Base-by-base conservation (phyloP, 2,888 invertebrate genomes). In the Caenorhabditis zanzibari region DNA sequence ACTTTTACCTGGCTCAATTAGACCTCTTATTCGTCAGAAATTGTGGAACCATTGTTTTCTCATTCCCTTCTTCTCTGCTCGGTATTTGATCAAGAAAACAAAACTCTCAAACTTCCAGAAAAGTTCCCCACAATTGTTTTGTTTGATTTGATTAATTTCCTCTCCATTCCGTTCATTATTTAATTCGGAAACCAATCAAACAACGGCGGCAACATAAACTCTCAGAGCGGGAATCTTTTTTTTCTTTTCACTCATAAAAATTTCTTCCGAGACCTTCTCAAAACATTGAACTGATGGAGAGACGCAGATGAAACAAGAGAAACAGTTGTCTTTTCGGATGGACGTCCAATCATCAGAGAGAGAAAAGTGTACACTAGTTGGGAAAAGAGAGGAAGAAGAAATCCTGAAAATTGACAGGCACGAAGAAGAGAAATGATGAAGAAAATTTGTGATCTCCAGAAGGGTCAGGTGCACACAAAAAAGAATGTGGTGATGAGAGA, bases 401-500 rank as follows among this genome's bases (percentile, higher is more conserved):
- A 68, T 38, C 54, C 28, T 38, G 54, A 68, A 68, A 54, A 54
- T 35, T 68, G 68, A 68, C 68, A 54, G 35, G 32, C 49, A 52
- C 66, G 32, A 16, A 19, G 32, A 35, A 26, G 35, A 66, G 32
- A 28, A n/a, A 66, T 54, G 68, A 68, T 68, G 68, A 54, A 49
- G 71, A 59, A 59, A 49, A 59, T 49, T 47, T 61, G 58, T 72
- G 72, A 72, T 59, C 61, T 63, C 49, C 68, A 68, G 68, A 54
- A 68, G 73, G 73, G 73, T 73, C 73, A 73, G 73, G 73, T 73
- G 73, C 73, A 72, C 72, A 73, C 52, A 38, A 41, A 61, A n/a
- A 52, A 35, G n/a, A 49, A n/a, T 26, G 44, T 6, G 38, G 26
- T 14, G 24, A 32, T 16, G 22, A 14, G 61, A 61, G 28, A 28